Evolutionary conservation across 1,140 invertebrate genomes (phyloP).

Genomic region (Bombyx mori): DNA sequence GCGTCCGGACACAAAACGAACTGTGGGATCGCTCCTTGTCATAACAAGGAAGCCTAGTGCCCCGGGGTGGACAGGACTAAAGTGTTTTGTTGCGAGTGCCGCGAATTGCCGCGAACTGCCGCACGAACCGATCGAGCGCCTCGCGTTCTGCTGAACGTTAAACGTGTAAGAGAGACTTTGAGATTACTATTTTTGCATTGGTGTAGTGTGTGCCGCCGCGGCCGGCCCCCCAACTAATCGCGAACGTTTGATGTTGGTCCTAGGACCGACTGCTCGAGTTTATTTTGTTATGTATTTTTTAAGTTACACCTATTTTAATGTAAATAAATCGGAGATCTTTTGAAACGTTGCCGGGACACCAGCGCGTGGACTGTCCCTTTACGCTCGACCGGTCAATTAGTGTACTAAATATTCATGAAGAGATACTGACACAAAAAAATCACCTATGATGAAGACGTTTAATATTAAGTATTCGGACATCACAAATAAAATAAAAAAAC

Average conservation of each 20-base stretch:
- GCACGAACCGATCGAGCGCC: neutral
- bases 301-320: slow-evolving; percentile 55
- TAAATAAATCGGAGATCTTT: slow-evolving; percentile 48
- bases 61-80: neutral
- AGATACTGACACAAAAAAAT: too few relatives aligned
- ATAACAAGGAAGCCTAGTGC: neutral
- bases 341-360: slow-evolving; percentile 33
- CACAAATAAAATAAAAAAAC: too few relatives aligned
- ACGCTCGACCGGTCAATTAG: slow-evolving; percentile 9
- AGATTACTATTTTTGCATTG: too few relatives aligned
- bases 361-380: slow-evolving; percentile 16
- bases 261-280: slow-evolving; percentile 50
- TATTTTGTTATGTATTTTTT: slow-evolving; percentile 68
- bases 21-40: neutral
- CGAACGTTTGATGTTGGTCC: slow-evolving; percentile 47
- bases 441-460: too few relatives aligned
- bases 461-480: too few relatives aligned
- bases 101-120: neutral
- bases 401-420: too few relatives aligned
- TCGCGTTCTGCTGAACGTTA: slow-evolving; percentile 1
- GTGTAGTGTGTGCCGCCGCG: too few relatives aligned
- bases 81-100: neutral
- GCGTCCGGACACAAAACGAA: neutral
- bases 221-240: slow-evolving; percentile 20
- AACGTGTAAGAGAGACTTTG: too few relatives aligned